Evolutionary conservation across 1,140 invertebrate genomes (phyloP).

Genomic region (Leptopilina boulardi): DNA sequence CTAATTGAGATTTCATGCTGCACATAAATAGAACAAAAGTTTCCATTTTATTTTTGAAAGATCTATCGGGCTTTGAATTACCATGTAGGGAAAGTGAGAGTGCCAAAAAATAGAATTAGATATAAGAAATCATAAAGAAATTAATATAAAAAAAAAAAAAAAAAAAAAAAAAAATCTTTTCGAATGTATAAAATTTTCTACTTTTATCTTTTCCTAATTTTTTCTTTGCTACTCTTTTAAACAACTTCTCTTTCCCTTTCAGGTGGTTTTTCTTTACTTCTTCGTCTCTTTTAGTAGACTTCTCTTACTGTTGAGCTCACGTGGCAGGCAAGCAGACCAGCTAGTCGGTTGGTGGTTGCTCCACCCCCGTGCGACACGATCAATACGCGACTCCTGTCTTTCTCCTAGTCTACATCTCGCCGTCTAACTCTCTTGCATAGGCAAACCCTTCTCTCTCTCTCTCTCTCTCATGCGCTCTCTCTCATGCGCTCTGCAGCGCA

Average conservation of each 20-base stretch:
- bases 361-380: constrained; percentile 74
- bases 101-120: neutral
- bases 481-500: constrained; percentile 39
- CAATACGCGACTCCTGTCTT: constrained; percentile 68
- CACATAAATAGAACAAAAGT: neutral
- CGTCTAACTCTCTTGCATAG: constrained; percentile 11
- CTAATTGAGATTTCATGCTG: neutral
- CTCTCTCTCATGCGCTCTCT: constrained; percentile 45
- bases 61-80: neutral
- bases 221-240: constrained; percentile 25
- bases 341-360: constrained; percentile 71
- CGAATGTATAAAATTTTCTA: neutral
- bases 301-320: constrained; percentile 51
- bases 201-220: constrained; percentile 31
- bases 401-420: constrained; percentile 46
- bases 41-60: neutral
- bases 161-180: constrained; percentile 16
- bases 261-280: constrained; percentile 43
- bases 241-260: constrained; percentile 38
- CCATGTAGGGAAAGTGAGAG: neutral
- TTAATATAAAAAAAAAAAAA: neutral
- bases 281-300: constrained; percentile 47
- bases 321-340: constrained; percentile 64
- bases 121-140: neutral
- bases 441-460: constrained; percentile 37